These are phyloP conservation scores for Aphaenogaster rudis DNA, from an alignment of 1,140 invertebrate genomes.

Conservation along the genomic window DNA sequence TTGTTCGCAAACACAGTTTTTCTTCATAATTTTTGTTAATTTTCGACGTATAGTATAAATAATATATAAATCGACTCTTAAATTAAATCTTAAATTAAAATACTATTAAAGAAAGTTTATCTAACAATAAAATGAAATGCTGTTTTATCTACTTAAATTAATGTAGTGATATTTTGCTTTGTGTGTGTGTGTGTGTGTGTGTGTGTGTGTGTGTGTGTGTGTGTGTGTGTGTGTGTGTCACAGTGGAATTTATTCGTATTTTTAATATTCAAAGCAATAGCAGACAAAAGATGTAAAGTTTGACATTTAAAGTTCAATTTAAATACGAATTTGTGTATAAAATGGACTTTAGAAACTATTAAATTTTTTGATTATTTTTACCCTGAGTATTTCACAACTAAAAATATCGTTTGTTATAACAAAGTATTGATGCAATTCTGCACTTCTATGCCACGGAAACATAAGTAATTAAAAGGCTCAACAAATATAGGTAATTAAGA, in stretches of 20 bases:
- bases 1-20: slow-evolving; percentile 1
- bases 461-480: background rate
- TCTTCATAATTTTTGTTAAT: slow-evolving; percentile 3
- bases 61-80: background rate
- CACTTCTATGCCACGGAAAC: background rate
- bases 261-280: background rate
- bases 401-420: background rate
- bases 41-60: background rate
- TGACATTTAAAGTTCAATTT: background rate
- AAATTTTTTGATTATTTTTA: background rate
- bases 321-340: background rate
- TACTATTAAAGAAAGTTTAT: background rate
- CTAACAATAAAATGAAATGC: background rate
- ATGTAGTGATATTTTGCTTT: background rate
- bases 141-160: background rate
- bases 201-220: too few species aligned
- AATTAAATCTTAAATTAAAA: slow-evolving; percentile 3
- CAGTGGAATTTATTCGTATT: background rate
- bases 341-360: background rate
- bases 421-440: background rate
- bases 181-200: too few species aligned
- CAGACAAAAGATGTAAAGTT: too few species aligned
- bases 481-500: background rate
- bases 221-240: too few species aligned
- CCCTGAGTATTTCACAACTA: background rate